These are phyloP conservation scores for Acrobasis suavella DNA, from an alignment of 2,888 invertebrate genomes.

Conservation along the genomic window DNA sequence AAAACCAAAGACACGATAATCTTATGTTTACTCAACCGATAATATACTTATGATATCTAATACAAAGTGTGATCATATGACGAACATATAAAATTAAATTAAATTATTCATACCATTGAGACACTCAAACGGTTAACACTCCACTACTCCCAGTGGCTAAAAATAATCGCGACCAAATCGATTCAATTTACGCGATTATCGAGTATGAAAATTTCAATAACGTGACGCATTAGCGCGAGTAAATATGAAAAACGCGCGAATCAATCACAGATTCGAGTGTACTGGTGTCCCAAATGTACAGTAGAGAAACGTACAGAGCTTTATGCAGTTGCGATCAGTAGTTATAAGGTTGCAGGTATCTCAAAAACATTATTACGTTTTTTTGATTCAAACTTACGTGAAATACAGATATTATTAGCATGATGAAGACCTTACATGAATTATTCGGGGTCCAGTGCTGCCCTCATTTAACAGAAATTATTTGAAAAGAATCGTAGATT, in stretches of 20 bases:
- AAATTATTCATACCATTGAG: neutral
- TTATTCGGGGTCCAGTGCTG: too few relatives aligned
- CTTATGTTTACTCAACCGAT: too few relatives aligned
- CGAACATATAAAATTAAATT: neutral
- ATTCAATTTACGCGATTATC: slow-evolving; percentile 4
- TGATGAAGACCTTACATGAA: too few relatives aligned
- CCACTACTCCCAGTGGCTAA: neutral
- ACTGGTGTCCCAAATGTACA: neutral
- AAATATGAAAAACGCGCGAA: slow-evolving; percentile 8
- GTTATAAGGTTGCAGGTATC: too few relatives aligned
- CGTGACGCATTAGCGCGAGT: slow-evolving; percentile 1
- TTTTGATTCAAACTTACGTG: too few relatives aligned
- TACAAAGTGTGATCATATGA: too few relatives aligned
- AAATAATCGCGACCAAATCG: slow-evolving; percentile 6
- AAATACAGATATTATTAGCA: too few relatives aligned
- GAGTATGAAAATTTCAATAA: slow-evolving; percentile 5
- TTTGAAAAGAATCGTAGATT: too few relatives aligned
- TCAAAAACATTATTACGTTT: too few relatives aligned
- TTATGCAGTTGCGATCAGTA: neutral
- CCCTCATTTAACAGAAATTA: too few relatives aligned
- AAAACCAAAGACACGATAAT: too few relatives aligned
- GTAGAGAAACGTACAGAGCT: neutral
- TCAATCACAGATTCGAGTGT: neutral
- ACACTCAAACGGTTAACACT: neutral
- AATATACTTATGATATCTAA: too few relatives aligned